Conservation (phyloP, 1,140 invertebrate genomes). For the Caerostris extrusa region DNA sequence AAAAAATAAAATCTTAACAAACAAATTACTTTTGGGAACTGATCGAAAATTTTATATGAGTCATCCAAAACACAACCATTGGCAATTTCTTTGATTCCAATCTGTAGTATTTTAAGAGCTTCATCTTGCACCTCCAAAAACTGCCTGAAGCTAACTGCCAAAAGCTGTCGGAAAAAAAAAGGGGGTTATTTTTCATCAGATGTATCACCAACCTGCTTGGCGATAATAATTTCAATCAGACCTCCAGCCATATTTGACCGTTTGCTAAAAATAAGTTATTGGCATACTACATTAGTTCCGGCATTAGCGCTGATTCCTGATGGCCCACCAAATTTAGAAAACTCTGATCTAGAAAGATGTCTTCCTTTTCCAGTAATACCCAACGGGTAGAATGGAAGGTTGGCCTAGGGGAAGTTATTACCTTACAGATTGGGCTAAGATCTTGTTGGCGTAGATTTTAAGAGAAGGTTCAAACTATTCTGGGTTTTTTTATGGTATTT, state of each 20-base stretch:
- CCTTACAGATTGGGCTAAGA: no score
- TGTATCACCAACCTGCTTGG: background rate
- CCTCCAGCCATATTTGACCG: conserved; percentile 11
- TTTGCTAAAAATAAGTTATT: background rate
- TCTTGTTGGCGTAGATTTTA: no score
- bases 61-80: background rate
- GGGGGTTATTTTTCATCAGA: background rate
- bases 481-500: no score
- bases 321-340: background rate
- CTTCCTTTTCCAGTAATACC: background rate
- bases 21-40: background rate
- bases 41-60: background rate
- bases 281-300: background rate
- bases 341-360: background rate
- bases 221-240: background rate
- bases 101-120: background rate
- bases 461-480: no score
- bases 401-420: no score
- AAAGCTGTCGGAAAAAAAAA: background rate
- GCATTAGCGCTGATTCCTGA: background rate
- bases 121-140: background rate
- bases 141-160: background rate
- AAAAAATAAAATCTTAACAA: no score
- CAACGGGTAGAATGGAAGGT: background rate
- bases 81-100: background rate